Base-by-base conservation (phyloP, 2,797 vertebrate species). In the Rhynchotus rufescens region DNA sequence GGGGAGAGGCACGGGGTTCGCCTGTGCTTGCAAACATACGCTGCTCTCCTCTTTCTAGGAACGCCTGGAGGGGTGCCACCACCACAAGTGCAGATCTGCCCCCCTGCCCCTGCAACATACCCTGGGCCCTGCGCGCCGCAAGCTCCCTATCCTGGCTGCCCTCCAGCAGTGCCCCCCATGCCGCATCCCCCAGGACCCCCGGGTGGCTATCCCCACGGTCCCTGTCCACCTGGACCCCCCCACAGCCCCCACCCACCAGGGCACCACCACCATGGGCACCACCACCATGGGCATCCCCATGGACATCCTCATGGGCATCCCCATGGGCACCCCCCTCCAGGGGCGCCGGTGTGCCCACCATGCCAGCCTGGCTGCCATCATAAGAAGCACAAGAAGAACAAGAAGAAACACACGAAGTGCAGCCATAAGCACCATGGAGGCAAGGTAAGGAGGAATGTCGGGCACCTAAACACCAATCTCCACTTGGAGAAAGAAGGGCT, bases 361-460 rank as follows among this genome's bases (percentile, higher is more conserved):
- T 47, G 5, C 9, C 57, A 20, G 34, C 34, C 59, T 15, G 22
- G 4, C 10, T 30, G 75, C 17, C 88, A 68, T 23, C 10, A 88
- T 12, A 54, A 66, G 30, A 92, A 93, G 23, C 36, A 88, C 8
- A 66, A 64, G 60, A 74, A 75, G 36, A n/a, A 79, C 9, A 62
- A 90, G 77, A 85, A 96, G 80, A 67, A 93, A 40, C 88, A 90
- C 22, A 10, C 30, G 62, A 91, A 64, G 51, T 34, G 22, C 9
- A 17, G 40, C n/a, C 32, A 68, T 38, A 52, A 89, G 36, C 59
- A 85, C 40, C 83, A 80, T 0, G 61, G 56, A 68, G 56, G 40
- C 49, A 95, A 95, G 95, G 95, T 96, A 93, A 77, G 90, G 54
- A 23, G 7, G 19, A 36, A 19, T 12, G 54, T 56, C 54, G 30